Base-by-base conservation (phyloP, 2,797 vertebrate genomes). In the Takifugu rubripes region DNA sequence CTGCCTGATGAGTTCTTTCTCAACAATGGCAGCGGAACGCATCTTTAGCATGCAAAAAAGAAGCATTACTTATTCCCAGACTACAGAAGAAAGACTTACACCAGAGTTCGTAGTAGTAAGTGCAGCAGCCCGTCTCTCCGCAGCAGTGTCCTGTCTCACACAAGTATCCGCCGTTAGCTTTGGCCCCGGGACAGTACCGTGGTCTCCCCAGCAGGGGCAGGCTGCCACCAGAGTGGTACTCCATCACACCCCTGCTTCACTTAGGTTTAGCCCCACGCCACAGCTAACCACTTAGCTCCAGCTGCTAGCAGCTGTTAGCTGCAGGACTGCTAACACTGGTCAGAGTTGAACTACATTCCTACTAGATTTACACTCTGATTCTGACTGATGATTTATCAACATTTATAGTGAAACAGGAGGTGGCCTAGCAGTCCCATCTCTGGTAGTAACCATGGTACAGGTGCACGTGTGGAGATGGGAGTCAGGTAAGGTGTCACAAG, bases 21-120 rank as follows among this genome's bases (percentile, higher is more conserved):
- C 26, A 27, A 27, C 26, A 3, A 27, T 7, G 27, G 27, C 27
- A 29, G 27, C 21, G 21, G 21, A 21, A 21, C 21, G 21, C 27
- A 29, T 6, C 3, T 3, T 29, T 29, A 29, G 27, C 27, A 6
- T 7, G 27, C 27, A 6, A 29, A 29, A 3, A 27, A 26, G 3
- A 27, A 27, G 3, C 26, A 3, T 3, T 27, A 27, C 0, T 27
- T 3, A 3, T 27, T 6, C 26, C 6, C 26, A 3, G 26, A 27
- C 26, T 6, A 27, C 26, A 27, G 27, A 24, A 40, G 25, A 15
- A 14, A 15, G 1, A 8, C 90, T 89, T 79, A 98, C 96, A 97
- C 95, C 96, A 98, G 58, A 98, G 94, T 74, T 98, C 94, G 46
- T 97, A 98, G 93, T 97, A 98, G 91, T 97, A 98, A 8, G 95